A percentile compares a stretch with the other conserved stretches of the same genome.
Conservation (phyloP, 2,113 vertebrate species). For the Urocolius indicus region DNA sequence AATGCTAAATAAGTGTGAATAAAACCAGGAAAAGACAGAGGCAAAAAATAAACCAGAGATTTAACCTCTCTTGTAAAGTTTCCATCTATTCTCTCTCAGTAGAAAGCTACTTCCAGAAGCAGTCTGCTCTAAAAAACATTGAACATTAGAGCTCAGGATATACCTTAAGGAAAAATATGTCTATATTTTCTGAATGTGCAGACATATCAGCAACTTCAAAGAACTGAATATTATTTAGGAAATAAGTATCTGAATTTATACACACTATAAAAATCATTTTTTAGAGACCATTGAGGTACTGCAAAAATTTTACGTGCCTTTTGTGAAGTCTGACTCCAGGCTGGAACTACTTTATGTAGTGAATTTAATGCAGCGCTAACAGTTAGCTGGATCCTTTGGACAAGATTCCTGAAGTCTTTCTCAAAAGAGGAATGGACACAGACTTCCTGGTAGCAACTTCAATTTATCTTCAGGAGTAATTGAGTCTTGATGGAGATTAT, state of each 20-base stretch:
- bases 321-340: neutral
- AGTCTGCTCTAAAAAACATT: neutral
- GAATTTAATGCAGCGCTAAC: neutral
- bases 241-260: neutral
- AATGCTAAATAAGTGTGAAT: neutral
- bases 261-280: neutral
- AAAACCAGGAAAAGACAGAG: neutral
- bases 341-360: accelerated
- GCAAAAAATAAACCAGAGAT: neutral
- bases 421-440: neutral
- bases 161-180: neutral
- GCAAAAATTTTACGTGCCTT: neutral
- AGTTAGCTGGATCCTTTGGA: neutral
- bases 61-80: neutral
- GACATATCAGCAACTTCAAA: neutral
- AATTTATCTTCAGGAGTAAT: neutral
- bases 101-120: neutral
- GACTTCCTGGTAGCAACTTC: neutral
- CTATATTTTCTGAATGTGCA: neutral
- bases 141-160: neutral
- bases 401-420: neutral
- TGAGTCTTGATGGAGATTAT: neutral
- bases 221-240: neutral
- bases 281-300: neutral
- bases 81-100: neutral